Evolutionary conservation across 2,797 vertebrate species (phyloP).

Genomic region (Vultur gryphus): DNA sequence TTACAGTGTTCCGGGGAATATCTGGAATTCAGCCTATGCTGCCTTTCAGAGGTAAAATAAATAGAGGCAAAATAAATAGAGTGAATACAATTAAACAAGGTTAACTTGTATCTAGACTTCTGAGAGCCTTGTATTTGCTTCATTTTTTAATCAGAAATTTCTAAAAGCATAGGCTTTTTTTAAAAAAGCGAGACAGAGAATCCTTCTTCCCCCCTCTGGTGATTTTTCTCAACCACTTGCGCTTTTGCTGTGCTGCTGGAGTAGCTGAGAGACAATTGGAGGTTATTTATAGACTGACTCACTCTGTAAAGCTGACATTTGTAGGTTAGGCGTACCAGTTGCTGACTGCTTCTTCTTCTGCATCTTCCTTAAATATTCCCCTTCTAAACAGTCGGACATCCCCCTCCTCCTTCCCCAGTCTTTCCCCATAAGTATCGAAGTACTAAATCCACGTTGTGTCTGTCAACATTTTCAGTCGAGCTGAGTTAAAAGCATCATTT

Average conservation of each 20-base stretch:
- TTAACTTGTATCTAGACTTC: neutral
- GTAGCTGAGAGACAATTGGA: conserved; percentile 66
- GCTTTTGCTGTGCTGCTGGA: conserved; percentile 50
- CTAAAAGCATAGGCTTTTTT: neutral
- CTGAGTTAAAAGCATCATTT: conserved; percentile 42
- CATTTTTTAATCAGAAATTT: neutral
- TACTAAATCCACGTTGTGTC: conserved; percentile 19
- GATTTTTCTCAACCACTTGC: conserved; percentile 57
- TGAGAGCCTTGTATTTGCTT: conserved; percentile 2
- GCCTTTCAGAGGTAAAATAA: conserved; percentile 25
- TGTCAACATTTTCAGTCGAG: conserved; percentile 37
- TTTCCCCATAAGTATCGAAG: conserved; percentile 17
- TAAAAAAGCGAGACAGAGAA: conserved; percentile 11
- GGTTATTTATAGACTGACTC: conserved; percentile 65
- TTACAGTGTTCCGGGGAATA: neutral
- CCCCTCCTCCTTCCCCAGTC: neutral
- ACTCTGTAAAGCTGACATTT: conserved; percentile 67
- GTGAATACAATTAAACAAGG: neutral
- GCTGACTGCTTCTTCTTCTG: neutral
- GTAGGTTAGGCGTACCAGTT: conserved; percentile 62
- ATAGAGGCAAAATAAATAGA: neutral
- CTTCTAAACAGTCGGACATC: conserved; percentile 25
- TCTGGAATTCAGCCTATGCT: conserved; percentile 1
- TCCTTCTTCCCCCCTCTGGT: conserved; percentile 24
- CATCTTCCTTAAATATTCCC: conserved; percentile 33